Evolutionary conservation across 2,797 vertebrate species (phyloP), one percentile per base, ranked within the genome.

Genomic region (Fratercula arctica): DNA sequence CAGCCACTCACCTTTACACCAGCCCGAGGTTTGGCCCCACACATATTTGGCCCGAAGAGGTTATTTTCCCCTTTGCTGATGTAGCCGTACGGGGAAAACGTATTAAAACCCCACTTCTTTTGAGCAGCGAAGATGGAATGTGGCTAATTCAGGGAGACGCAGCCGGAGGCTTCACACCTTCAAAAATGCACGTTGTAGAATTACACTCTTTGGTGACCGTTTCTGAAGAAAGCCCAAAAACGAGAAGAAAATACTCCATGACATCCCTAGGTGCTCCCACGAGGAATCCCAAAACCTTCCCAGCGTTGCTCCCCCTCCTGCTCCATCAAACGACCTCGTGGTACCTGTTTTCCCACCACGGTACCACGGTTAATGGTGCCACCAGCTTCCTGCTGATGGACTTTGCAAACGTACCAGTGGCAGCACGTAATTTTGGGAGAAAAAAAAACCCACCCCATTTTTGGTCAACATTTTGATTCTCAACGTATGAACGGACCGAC

Each of bases 401-500:
- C 5, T 89, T 66, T 41, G 63, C 63, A 51, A 80, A 63, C 69
- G 48, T 35, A 68, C 10, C 57, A 37, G 2, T 33, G 79, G 66
- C 72, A 87, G 69, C 54, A 39, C 0, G 5, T 24, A 12, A 59
- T 26, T 66, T 35, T 11, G 4, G 39, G 61, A 33, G 10, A 77
- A 93, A 92, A 92, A 46, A 21, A 46, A 46, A 20, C 1, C 59
- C 43, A 45, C 18, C 18, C 93, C 67, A 7, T 17, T 96, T 94
- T 93, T 39, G 61, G 85, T 94, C 88, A 95, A 95, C 82, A 63
- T 90, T 94, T 91, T 96, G 85, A 97, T 90, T 96, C 81, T 96
- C 13, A 23, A 23, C 13, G 16, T 84, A 90, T 41, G 84, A 89
- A 94, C 43, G 46, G 94, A 79, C 95, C 17, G 11, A 91, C 63